phyloP scores from a whole-genome alignment of 2,113 vertebrate species.

The Amblyornis subalaris region DNA sequence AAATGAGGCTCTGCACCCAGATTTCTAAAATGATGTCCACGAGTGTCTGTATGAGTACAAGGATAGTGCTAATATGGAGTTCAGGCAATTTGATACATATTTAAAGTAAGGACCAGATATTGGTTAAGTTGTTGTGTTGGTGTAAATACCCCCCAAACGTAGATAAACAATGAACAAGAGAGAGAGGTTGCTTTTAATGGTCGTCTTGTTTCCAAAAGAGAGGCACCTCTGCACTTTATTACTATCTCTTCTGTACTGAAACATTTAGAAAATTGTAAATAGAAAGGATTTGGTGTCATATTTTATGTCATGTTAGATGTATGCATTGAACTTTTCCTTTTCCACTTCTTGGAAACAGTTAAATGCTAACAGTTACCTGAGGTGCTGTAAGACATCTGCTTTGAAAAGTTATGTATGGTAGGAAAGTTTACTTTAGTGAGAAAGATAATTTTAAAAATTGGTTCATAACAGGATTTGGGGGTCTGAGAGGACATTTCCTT shows the following conservation, averaged over 20 bases:
- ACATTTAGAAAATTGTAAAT: neutral
- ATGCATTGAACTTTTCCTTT: neutral
- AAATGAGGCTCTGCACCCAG: neutral
- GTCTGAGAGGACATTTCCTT: neutral
- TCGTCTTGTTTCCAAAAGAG: neutral
- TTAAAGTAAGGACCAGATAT: neutral
- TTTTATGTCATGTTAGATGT: neutral
- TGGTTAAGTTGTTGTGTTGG: neutral
- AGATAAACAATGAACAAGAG: neutral
- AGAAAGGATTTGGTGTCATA: neutral
- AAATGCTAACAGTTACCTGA: neutral
- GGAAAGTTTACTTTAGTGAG: neutral
- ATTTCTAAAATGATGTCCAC: neutral
- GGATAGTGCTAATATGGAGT: neutral
- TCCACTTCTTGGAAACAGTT: neutral
- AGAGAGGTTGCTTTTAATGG: neutral
- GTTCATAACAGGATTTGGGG: neutral
- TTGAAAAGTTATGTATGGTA: neutral
- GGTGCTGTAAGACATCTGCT: neutral
- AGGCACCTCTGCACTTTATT: neutral
- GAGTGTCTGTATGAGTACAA: neutral
- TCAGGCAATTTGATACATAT: neutral
- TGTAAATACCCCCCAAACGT: neutral
- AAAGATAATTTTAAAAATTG: neutral
- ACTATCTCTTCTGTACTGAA: neutral